Evolutionary conservation across 2,888 invertebrate genomes (phyloP).

Genomic region (Lumbricus terrestris): DNA sequence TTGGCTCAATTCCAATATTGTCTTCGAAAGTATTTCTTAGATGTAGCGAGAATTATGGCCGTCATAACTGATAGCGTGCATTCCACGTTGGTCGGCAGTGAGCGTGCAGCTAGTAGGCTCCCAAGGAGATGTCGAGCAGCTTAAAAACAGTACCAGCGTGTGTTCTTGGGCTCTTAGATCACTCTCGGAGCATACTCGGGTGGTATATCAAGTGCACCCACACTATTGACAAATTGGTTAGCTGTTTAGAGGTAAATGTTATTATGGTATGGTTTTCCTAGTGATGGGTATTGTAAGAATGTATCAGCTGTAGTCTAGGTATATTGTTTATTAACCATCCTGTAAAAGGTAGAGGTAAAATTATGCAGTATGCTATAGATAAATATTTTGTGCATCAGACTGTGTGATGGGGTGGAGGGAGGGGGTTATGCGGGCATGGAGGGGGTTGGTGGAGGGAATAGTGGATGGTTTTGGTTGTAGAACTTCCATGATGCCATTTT

Average conservation of each 20-base stretch:
- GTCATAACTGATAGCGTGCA: neutral
- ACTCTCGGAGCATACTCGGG: neutral
- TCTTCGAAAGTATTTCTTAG: neutral
- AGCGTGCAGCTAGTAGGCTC: neutral
- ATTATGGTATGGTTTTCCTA: neutral
- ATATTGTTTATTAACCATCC: too few relatives aligned
- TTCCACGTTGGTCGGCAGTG: neutral
- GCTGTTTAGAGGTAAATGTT: neutral
- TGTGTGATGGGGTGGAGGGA: too few relatives aligned
- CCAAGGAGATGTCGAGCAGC: neutral
- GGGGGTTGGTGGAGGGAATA: too few relatives aligned
- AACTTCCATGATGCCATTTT: too few relatives aligned
- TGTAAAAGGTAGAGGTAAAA: too few relatives aligned
- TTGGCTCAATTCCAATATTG: neutral
- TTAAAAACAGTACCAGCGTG: neutral
- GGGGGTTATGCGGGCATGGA: too few relatives aligned
- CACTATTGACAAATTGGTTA: neutral
- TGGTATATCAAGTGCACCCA: neutral
- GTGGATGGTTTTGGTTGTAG: too few relatives aligned
- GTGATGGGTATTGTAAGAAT: neutral
- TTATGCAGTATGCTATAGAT: too few relatives aligned
- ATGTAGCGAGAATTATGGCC: neutral
- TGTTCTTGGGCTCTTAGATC: neutral
- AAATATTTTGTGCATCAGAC: too few relatives aligned
- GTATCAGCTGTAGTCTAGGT: neutral